Evolutionary conservation across 1,140 invertebrate genomes (phyloP).

Genomic region (Lasaia peninsularis): DNA sequence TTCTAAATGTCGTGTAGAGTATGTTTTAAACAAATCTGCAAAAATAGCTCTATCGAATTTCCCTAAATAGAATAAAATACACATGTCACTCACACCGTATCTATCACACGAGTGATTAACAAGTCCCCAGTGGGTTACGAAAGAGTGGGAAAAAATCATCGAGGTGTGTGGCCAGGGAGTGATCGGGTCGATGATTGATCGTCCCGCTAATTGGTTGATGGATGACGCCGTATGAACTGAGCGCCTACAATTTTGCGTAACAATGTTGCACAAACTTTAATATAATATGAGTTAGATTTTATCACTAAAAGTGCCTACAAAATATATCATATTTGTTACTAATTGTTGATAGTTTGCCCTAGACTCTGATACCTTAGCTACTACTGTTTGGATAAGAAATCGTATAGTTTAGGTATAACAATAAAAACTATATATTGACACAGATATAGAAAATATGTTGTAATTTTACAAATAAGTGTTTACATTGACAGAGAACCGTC

Average conservation of each 20-base stretch:
- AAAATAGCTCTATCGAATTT: not conserved
- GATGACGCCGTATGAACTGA: constrained; percentile 55
- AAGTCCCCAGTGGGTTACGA: constrained; percentile 46
- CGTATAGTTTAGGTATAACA: too few species aligned
- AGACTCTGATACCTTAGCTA: too few species aligned
- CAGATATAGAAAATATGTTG: too few species aligned
- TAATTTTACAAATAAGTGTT: too few species aligned
- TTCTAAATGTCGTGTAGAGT: too few species aligned
- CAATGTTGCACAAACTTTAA: constrained; percentile 14
- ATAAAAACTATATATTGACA: too few species aligned
- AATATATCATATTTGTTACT: too few species aligned
- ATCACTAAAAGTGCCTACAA: not conserved
- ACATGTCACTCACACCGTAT: constrained; percentile 11
- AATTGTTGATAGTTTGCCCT: too few species aligned
- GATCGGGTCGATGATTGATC: constrained; percentile 80
- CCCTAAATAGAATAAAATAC: not conserved
- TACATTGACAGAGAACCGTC: too few species aligned
- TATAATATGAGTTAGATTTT: not conserved
- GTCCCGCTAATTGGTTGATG: constrained; percentile 80
- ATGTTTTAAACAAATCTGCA: not conserved
- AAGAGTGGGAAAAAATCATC: constrained; percentile 69
- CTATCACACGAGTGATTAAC: constrained; percentile 60
- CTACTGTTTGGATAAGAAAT: too few species aligned
- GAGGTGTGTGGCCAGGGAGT: constrained; percentile 51
- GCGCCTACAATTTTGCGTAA: constrained; percentile 13